phyloP scores from a whole-genome alignment of 2,888 invertebrate species.

The Sthenelais limicola region DNA sequence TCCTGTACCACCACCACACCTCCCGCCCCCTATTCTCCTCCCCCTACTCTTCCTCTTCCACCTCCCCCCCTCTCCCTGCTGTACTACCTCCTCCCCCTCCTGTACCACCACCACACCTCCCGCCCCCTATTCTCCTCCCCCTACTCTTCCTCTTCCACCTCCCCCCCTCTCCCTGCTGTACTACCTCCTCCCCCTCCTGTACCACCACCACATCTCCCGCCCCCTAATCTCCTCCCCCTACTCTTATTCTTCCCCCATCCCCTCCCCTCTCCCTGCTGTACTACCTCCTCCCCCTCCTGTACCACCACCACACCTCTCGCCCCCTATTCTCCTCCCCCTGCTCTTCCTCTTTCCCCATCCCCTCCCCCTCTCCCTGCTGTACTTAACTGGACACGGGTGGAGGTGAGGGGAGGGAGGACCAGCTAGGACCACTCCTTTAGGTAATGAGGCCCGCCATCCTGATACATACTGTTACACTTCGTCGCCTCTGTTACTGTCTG shows the following conservation, averaged over 20 bases:
- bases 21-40: neutral
- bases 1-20: conserved; percentile 11
- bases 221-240: too few relatives aligned
- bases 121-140: conserved; percentile 4
- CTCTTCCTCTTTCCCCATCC: neutral
- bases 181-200: conserved; percentile 34
- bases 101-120: neutral
- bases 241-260: too few relatives aligned
- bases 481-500: too few relatives aligned
- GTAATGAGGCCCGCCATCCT: too few relatives aligned
- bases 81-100: neutral
- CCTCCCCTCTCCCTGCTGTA: too few relatives aligned
- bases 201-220: too few relatives aligned
- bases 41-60: neutral
- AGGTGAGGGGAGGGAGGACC: too few relatives aligned
- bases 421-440: too few relatives aligned
- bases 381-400: too few relatives aligned
- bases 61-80: neutral
- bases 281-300: too few relatives aligned
- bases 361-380: neutral
- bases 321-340: neutral
- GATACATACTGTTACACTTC: too few relatives aligned
- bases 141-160: neutral
- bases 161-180: conserved; percentile 14
- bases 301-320: too few relatives aligned